A percentile compares a stretch with the other conserved stretches of the same genome.
Evolutionary conservation across 2,888 invertebrate species (phyloP).

Genomic region (Eilema griseolum): DNA sequence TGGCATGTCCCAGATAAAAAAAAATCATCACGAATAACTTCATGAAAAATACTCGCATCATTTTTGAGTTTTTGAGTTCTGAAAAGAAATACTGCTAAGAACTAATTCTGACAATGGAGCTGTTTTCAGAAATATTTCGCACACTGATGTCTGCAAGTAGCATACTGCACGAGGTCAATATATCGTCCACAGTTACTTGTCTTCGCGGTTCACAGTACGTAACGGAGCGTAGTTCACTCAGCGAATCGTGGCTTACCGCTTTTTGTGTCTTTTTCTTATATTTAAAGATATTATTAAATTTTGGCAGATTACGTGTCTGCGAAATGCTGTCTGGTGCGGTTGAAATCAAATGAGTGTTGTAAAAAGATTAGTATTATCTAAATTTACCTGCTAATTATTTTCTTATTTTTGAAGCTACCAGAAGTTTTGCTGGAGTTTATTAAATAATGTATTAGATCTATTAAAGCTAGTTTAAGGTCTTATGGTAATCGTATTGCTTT

Average conservation of each 20-base stretch:
- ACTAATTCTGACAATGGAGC: too few species aligned
- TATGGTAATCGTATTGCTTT: too few species aligned
- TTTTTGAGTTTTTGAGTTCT: too few species aligned
- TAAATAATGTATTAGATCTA: background rate
- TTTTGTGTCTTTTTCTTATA: constrained; percentile 18
- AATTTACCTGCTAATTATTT: background rate
- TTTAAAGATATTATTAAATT: constrained; percentile 18
- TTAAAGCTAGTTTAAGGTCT: too few species aligned
- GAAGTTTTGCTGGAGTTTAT: background rate
- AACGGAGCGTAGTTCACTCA: constrained; percentile 41
- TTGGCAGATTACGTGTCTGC: constrained; percentile 13
- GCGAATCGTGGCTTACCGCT: constrained; percentile 41
- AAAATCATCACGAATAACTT: too few species aligned
- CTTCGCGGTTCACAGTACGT: constrained; percentile 36
- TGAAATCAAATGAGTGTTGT: background rate
- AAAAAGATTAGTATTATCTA: background rate
- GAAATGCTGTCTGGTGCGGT: background rate
- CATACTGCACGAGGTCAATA: constrained; percentile 15
- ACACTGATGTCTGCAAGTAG: background rate
- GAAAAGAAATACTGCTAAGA: too few species aligned
- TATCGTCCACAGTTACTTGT: constrained; percentile 17
- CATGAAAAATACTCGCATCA: too few species aligned
- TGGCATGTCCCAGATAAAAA: too few species aligned
- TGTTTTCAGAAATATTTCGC: background rate
- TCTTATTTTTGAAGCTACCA: background rate